Evolutionary conservation across 30 jellyfish, hydroid and myxozoan genomes (phyloP), one percentile per base, ranked within the genome.

Genomic region (Morbakka virulenta): DNA sequence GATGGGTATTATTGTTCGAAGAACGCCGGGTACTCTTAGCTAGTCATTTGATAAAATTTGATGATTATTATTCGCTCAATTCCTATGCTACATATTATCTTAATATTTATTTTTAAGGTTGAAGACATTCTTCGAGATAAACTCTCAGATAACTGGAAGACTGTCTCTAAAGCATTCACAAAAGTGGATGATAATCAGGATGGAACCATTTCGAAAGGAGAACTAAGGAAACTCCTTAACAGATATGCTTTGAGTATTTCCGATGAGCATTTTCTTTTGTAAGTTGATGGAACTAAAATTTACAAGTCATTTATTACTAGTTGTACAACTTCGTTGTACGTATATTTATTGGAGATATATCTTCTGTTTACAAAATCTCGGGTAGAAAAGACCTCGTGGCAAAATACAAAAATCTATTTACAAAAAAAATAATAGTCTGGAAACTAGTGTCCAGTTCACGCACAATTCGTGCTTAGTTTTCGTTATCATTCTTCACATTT

Each of bases 131-230:
- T 82, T n/a, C 87, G 94, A 24, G 65, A 64, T 6, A 82, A 82
- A 72, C 61, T 82, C 0, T 62, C 47, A 83, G 94, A 82, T 36
- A 82, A 82, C 63, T 82, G 94, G 94, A 70, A 35, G 25, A 72
- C 76, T 1, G 47, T 82, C 36, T 35, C 66, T 13, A 82, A 82
- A 49, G 94, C 94, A 14, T 82, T 82, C 28, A 71, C 28, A 25
- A 62, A 70, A 29, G 74, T 71, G 32, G 94, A 82, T 28, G 86
- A 70, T 28, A 82, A 82, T 66, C 53, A 29, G 24, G 94, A 82
- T 72, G 94, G 94, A 1, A 53, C 48, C 20, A 82, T 82, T 28
- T 82, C 94, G n/a, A 34, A 57, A 52, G 25, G 31, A 0, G 94
- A 82, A 68, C 75, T 82, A 28, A 36, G 24, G 61, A 36, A 32